phyloP scores from a whole-genome alignment of 1,140 invertebrate genomes.

The Drosophila leontia region DNA sequence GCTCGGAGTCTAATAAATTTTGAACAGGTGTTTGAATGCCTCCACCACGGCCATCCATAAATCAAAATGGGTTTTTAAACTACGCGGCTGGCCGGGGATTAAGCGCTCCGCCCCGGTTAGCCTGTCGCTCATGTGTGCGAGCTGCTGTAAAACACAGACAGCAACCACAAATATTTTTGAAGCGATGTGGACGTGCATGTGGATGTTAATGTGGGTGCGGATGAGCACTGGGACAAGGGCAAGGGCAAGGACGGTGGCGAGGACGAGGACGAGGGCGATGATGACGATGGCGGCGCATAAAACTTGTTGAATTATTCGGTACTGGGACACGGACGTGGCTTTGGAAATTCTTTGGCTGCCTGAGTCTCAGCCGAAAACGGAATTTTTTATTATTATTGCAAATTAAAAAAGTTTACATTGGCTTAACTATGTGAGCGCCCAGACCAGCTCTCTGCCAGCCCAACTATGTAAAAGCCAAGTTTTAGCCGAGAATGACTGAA shows the following conservation, averaged over 20 bases:
- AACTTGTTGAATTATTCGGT: constrained; percentile 80
- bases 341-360: constrained; percentile 40
- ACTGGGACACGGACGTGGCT: constrained; percentile 46
- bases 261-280: neutral
- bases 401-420: constrained; percentile 82
- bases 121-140: constrained; percentile 39
- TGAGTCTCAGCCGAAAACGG: constrained; percentile 43
- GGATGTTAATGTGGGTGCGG: constrained; percentile 32
- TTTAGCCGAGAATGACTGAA: constrained; percentile 49
- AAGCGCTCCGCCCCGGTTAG: neutral
- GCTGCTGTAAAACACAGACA: constrained; percentile 55
- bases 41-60: constrained; percentile 47
- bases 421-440: constrained; percentile 72
- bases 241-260: neutral
- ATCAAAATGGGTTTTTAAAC: constrained; percentile 67
- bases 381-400: constrained; percentile 82
- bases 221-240: constrained; percentile 16
- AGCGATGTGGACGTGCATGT: constrained; percentile 16
- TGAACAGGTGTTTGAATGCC: constrained; percentile 54
- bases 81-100: constrained; percentile 40
- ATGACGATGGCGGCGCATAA: constrained; percentile 63
- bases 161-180: constrained; percentile 68
- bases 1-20: constrained; percentile 56
- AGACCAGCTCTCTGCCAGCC: constrained; percentile 9
- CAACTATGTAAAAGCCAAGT: constrained; percentile 79